Conservation (phyloP, 2,888 invertebrate genomes). For the Athetis lepigone region DNA sequence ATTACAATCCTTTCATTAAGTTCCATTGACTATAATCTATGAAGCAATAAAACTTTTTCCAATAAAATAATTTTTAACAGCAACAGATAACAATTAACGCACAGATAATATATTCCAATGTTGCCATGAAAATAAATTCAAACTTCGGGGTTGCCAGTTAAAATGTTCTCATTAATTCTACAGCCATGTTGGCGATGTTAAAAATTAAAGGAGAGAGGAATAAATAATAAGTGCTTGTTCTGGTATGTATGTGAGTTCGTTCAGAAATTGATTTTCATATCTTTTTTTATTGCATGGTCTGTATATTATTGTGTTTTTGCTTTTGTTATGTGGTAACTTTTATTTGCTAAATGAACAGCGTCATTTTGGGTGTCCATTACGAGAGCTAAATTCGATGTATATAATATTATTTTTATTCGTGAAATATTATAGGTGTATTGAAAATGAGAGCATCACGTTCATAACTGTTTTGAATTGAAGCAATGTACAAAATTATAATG, state of each 20-base stretch:
- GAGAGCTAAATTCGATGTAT: no score
- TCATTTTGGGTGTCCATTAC: no score
- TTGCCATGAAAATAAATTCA: conserved; percentile 70
- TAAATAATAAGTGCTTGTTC: conserved; percentile 50
- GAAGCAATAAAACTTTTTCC: background rate
- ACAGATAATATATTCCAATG: conserved; percentile 63
- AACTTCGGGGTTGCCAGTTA: conserved; percentile 55
- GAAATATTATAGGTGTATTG: no score
- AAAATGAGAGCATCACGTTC: no score
- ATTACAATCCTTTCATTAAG: background rate
- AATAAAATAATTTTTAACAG: conserved; percentile 49
- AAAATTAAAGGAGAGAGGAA: conserved; percentile 56
- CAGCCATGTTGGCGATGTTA: conserved; percentile 49
- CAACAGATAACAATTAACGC: conserved; percentile 59
- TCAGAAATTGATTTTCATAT: conserved; percentile 46
- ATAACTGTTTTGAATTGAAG: no score
- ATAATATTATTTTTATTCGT: no score
- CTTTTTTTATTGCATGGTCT: conserved; percentile 25
- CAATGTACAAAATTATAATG: no score
- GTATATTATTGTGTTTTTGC: conserved; percentile 13
- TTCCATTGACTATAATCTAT: background rate
- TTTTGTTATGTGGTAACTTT: conserved; percentile 6
- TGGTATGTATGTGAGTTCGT: conserved; percentile 18
- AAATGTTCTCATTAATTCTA: conserved; percentile 58
- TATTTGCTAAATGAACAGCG: no score